Percentiles rank a stretch among this genome's conserved stretches.
These are phyloP conservation scores for Reinhardtius hippoglossoides DNA, from an alignment of 2,113 vertebrate genomes.

Conservation along the genomic window DNA sequence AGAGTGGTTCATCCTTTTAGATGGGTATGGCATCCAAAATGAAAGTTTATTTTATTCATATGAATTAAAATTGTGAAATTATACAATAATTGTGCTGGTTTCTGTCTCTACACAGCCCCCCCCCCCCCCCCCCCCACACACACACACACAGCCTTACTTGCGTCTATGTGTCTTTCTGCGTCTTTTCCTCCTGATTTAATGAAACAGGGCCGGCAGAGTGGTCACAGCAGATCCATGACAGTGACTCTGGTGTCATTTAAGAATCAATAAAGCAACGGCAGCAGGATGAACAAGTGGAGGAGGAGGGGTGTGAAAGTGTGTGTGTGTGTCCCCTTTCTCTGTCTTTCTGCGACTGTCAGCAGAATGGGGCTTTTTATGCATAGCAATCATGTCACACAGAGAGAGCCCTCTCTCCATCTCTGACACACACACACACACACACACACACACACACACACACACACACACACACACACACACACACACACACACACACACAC, in stretches of 20 bases:
- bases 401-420: constrained; percentile 46
- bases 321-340: constrained; percentile 25
- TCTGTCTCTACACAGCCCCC: not conserved
- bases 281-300: constrained; percentile 31
- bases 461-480: constrained; percentile 19
- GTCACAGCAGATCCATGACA: constrained; percentile 74
- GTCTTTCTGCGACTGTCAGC: constrained; percentile 77
- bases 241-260: constrained; percentile 78
- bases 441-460: constrained; percentile 26
- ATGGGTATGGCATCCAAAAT: constrained; percentile 11
- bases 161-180: not conserved
- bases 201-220: constrained; percentile 62
- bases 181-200: constrained; percentile 49
- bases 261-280: constrained; percentile 78
- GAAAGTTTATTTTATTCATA: constrained; percentile 21
- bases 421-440: constrained; percentile 20
- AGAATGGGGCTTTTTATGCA: constrained; percentile 69
- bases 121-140: too few relatives aligned
- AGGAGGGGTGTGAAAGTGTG: constrained; percentile 37
- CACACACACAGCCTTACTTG: not conserved
- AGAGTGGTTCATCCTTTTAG: not conserved
- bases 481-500: not conserved
- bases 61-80: constrained; percentile 7
- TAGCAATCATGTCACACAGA: constrained; percentile 68
- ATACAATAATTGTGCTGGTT: constrained; percentile 12